Evolutionary conservation across 2,113 vertebrate genomes (phyloP).

Genomic region (Helogale parvula): DNA sequence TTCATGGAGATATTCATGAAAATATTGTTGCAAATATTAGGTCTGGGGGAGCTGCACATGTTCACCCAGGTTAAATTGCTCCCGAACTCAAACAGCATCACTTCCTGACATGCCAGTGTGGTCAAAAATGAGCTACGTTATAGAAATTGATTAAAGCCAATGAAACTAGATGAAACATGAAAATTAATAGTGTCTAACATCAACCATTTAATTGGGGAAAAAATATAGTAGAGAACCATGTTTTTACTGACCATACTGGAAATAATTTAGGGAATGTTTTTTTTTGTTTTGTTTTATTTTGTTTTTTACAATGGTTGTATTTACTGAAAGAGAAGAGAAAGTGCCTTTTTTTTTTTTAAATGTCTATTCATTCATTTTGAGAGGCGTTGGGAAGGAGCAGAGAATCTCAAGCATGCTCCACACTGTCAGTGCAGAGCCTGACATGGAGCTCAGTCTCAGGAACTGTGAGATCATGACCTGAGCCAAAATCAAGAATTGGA

Average conservation of each 20-base stretch:
- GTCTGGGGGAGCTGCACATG: not conserved
- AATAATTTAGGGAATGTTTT: not conserved
- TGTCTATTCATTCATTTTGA: too few relatives aligned
- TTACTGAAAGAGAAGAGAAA: constrained; percentile 8
- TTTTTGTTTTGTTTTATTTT: too few relatives aligned
- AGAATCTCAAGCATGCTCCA: too few relatives aligned
- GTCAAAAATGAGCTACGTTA: not conserved
- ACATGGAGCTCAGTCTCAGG: too few relatives aligned
- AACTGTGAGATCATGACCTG: too few relatives aligned
- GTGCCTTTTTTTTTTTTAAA: too few relatives aligned
- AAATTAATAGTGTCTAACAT: not conserved
- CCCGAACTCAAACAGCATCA: not conserved
- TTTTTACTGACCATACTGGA: not conserved
- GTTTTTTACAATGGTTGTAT: not conserved
- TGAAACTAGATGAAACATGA: not conserved
- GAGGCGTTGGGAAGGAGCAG: too few relatives aligned
- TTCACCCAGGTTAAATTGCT: not conserved
- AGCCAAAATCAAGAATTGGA: too few relatives aligned
- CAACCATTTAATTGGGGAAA: not conserved
- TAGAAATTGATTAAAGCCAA: not conserved
- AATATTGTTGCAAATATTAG: not conserved
- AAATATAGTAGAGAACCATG: not conserved
- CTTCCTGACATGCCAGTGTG: not conserved
- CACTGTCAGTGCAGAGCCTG: too few relatives aligned
- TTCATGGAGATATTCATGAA: not conserved